Evolutionary conservation across 2,797 vertebrate species (phyloP), one percentile per base, ranked within the genome.

Genomic region (Vespertilio murinus): DNA sequence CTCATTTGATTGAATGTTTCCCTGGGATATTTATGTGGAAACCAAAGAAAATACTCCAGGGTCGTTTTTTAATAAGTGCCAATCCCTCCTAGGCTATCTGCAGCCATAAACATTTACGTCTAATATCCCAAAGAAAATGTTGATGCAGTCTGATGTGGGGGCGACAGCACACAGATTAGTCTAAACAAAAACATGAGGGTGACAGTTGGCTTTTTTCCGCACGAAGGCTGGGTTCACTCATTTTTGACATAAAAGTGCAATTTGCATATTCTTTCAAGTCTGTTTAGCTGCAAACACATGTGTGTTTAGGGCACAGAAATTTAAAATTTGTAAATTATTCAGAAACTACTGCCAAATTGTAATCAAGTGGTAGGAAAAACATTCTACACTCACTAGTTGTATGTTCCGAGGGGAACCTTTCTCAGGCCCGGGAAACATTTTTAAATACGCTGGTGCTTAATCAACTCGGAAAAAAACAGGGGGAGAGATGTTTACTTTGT

Each of bases 271-370:
- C 92, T 97, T 96, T 95, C 93, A 96, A 97, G 96, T 97, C 90
- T 98, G 95, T 90, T 97, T 98, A 97, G 97, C 97, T 97, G 78
- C 83, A 97, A 91, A 92, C 93, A 95, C 92, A 97, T 97, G 95
- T 97, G 97, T 96, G 97, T 98, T 97, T 97, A 94, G 96, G 96
- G 87, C 95, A 96, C 49, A 94, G 64, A 97, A 96, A 97, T 97
- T 95, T 97, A 96, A 97, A 96, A 97, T 98, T 97, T 98, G 96
- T 96, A 97, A 97, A 96, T 97, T 97, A 95, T 96, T 97, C 96
- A 93, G 97, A 97, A 98, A 97, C 90, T 85, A 94, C 96, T 97
- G 97, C 98, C 97, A 98, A 98, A 97, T 92, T 93, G 78, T 96
- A 98, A 97, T 98, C 97, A 98, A 97, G 97, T 56, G 95, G 93